Evolutionary conservation across 1,140 invertebrate genomes (phyloP), one percentile per base, ranked within the genome.

Genomic region (Acromyrmex charruanus): DNA sequence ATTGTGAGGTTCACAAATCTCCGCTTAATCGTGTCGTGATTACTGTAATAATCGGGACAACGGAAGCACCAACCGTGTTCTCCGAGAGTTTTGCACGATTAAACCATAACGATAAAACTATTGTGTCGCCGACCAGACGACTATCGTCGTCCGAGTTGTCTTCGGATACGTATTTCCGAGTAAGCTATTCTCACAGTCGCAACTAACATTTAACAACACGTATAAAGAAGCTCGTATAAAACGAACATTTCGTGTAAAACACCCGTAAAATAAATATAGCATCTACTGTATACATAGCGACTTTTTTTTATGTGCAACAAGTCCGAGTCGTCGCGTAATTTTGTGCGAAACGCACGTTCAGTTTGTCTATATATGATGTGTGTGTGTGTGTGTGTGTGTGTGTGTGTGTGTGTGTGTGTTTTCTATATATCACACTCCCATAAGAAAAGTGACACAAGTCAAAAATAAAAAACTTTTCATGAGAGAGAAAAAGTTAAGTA

Each of bases 1-100:
- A 71, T 58, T 28, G n/a, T 63, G 59, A 82, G 69, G 44, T 77
- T 55, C 84, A 31, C 88, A 82, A 90, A 89, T 90, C 88, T 81
- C 77, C 59, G 87, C 58, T 72, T 69, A 59, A 59, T 39, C 55
- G 66, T 51, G 44, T 77, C 58, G 88, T 58, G 71, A 89, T 85
- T 49, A 59, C 55, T 25, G 39, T 58, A n/a, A 75, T 84, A 59
- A 84, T 79, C 77, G 49, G 12, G 16, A 25, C 12, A 44, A 12
- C 69, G 55, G 12, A 25, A 25, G 2, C 35, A 6, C 21, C 53
- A 18, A 3, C 1, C 21, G 66, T 44, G 9, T 25, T 59, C 25
- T 10, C 18, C 55, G 18, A 59, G 12, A 74, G 28, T 82, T 82
- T 72, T 72, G 68, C 35, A 14, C 80, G 16, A 74, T 82, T 25